Evolutionary conservation across 2,113 vertebrate genomes (phyloP), one percentile per base, ranked within the genome.

Genomic region (Oncorhynchus gorbuscha): DNA sequence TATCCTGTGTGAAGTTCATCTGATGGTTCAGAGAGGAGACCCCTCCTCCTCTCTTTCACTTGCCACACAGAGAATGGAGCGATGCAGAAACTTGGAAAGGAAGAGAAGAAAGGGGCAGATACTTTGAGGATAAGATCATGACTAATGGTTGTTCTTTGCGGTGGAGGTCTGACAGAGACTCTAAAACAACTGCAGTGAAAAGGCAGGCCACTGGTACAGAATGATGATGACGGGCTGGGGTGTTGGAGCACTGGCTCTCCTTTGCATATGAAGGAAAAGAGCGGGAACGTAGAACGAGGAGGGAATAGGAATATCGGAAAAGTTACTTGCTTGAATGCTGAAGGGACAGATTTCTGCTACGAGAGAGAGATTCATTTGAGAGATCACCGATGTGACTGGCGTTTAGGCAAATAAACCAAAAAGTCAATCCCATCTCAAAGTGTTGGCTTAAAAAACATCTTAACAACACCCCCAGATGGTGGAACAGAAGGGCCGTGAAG

Each of bases 41-140:
- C 87, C 92, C 92, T 91, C 92, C 91, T 89, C 89, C 89, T 87
- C 91, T 90, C 89, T 92, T 92, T 92, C 91, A 92, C 92, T 93
- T 93, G 91, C 92, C 94, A 93, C 91, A 88, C 79, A 58, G 9
- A 13, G 66, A 59, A 58, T 61, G 9, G 22, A 61, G 65, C 24
- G 74, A 18, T 89, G 89, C 18, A 32, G 28, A 67, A 55, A 39
- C 18, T 66, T 68, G 26, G 59, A 65, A 1, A 26, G 58, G 49
- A 64, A 16, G 89, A 89, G 88, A 92, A 93, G 92, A 94, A 93
- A 92, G 88, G 86, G 90, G 90, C 88, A 93, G 92, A 93, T 94
- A 93, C 92, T 92, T 89, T 88, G 91, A 85, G 90, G 91, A 94
- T 94, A 93, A 94, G 93, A 94, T 95, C 94, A 94, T 94, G 89